Conservation (phyloP, 2,888 invertebrate genomes). For the Archaeoteleia sp. region DNA sequence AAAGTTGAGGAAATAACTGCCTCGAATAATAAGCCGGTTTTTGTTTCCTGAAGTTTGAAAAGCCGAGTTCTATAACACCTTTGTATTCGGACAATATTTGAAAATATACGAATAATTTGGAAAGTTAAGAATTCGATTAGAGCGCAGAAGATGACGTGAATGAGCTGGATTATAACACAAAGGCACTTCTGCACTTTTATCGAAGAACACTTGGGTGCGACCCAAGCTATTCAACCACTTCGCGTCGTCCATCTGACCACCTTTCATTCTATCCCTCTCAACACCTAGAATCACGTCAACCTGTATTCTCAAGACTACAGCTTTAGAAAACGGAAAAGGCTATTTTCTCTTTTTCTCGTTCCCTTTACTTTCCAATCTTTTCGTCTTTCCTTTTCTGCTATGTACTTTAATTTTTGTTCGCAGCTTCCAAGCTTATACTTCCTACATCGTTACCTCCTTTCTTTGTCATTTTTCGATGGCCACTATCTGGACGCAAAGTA, state of each 20-base stretch:
- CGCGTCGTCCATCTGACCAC: slow-evolving; percentile 38
- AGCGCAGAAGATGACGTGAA: slow-evolving; percentile 30
- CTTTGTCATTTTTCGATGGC: slow-evolving; percentile 30
- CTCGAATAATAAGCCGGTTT: no score
- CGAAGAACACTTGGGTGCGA: slow-evolving; percentile 60
- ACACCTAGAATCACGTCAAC: slow-evolving; percentile 57
- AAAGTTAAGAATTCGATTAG: slow-evolving; percentile 24
- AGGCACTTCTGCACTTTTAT: slow-evolving; percentile 54
- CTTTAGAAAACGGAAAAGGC: slow-evolving; percentile 57
- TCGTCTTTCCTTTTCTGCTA: slow-evolving; percentile 25
- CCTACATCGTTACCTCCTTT: slow-evolving; percentile 36
- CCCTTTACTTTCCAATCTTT: slow-evolving; percentile 25
- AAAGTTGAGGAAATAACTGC: no score
- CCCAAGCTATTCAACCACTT: slow-evolving; percentile 63
- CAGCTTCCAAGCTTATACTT: slow-evolving; percentile 34
- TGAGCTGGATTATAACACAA: slow-evolving; percentile 50
- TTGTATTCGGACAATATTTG: slow-evolving; percentile 1
- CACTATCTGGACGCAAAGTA: slow-evolving; percentile 11
- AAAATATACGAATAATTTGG: slow-evolving; percentile 10
- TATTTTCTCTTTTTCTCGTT: slow-evolving; percentile 55
- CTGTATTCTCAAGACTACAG: slow-evolving; percentile 61
- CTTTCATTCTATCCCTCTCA: slow-evolving; percentile 50
- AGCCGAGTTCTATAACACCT: slow-evolving; percentile 10
- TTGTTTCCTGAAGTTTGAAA: no score
- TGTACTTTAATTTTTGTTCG: slow-evolving; percentile 25